These are phyloP conservation scores for Corella eumyota DNA, from an alignment of 23 tunicate species.

Conservation along the genomic window DNA sequence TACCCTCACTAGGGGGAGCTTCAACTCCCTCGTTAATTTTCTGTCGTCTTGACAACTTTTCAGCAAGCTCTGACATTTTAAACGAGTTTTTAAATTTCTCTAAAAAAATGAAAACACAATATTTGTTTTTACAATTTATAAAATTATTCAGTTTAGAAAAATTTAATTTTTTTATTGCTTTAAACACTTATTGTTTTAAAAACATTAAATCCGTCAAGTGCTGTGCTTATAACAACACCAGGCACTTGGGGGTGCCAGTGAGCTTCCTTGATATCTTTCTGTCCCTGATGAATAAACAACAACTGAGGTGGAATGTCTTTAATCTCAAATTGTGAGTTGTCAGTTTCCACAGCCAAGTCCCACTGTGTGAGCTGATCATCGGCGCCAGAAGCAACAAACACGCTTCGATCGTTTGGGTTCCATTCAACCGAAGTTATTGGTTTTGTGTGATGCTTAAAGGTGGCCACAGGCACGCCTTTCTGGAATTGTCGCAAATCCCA, in stretches of 20 bases:
- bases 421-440: slow-evolving; percentile 94
- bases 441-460: slow-evolving; percentile 83
- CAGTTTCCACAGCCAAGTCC: slow-evolving; percentile 90
- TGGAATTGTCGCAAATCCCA: slow-evolving; percentile 91
- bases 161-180: too few relatives aligned
- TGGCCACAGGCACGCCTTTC: slow-evolving; percentile 48
- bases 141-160: too few relatives aligned
- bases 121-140: too few relatives aligned
- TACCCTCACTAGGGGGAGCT: slow-evolving; percentile 62
- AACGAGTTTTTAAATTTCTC: too few relatives aligned
- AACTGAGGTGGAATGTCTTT: slow-evolving; percentile 81
- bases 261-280: slow-evolving; percentile 74
- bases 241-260: slow-evolving; percentile 93
- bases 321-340: slow-evolving; percentile 10
- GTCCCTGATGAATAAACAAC: slow-evolving; percentile 91
- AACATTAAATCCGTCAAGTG: slow-evolving; percentile 85
- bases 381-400: slow-evolving; percentile 88
- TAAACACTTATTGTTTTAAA: slow-evolving; percentile 80
- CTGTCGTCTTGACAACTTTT: slow-evolving; percentile 47
- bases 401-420: slow-evolving; percentile 76
- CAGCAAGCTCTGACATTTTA: slow-evolving; percentile 37
- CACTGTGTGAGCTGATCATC: slow-evolving; percentile 90
- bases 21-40: slow-evolving; percentile 75
- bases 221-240: slow-evolving; percentile 77
- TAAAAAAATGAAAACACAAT: too few relatives aligned